Evolutionary conservation across 2,113 vertebrate species (phyloP), one percentile per base, ranked within the genome.

Genomic region (Pogona vitticeps): DNA sequence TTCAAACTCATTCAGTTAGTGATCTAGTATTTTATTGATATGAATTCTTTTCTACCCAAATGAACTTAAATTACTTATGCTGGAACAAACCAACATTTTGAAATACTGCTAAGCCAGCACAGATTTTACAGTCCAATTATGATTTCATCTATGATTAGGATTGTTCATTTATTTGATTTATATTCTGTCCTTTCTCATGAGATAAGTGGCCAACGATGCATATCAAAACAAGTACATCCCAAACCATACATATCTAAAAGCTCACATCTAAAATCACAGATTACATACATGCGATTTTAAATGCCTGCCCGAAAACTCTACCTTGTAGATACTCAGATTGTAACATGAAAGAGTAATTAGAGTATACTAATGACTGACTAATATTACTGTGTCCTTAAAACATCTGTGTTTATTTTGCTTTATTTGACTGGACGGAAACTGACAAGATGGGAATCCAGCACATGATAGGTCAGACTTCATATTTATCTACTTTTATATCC

Each of bases 41-140:
- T 87, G 33, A 61, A 2, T 38, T 75, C 3, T 82, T 28, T 21
- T 59, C 67, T 89, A 82, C 78, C 23, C 78, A 26, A 90, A 85
- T 38, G 85, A 8, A 75, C 67, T 40, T 76, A 82, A 17, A 23
- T 42, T 38, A 76, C 10, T 20, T 56, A 71, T 71, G 14, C 42
- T 33, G 6, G 21, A 59, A 20, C 36, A 8, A 76, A 83, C 58
- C 52, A 82, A 36, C 26, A 56, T 78, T 83, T 77, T 58, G 61
- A 71, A 61, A 71, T 46, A 65, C 52, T 79, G 83, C n/a, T 46
- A 46, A 28, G 38, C 46, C 38, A 71, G 10, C 28, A 20, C 18
- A 38, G 63, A 70, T 70, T 58, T 73, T 68, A 58, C 28, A 26
- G 28, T 28, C 65, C 23, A 67, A 52, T 52, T 5, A 52, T 52